Evolutionary conservation across 2,888 invertebrate species (phyloP), one percentile per base, ranked within the genome.

Genomic region (Willowsia nigromaculata): DNA sequence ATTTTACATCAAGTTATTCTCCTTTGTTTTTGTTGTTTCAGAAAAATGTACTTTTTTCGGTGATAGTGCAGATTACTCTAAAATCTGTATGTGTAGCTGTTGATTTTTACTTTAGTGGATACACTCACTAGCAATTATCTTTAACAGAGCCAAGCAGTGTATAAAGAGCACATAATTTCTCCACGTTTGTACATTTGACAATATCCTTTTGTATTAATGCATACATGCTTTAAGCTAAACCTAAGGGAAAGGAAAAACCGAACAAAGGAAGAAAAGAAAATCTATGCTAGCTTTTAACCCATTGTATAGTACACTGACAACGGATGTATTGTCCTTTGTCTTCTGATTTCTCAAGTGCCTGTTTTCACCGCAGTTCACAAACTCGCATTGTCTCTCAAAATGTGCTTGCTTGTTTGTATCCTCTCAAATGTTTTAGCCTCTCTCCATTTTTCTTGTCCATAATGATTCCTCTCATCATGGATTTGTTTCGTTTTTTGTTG

Each of bases 211-310:
- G 27, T 59, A 33, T 47, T 22, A 1, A 15, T 43, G 18, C 27
- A 62, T 62, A 62, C 25, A 59, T 15, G 27, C 11, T 43, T 3
- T 43, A 43, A 43, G 43, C 43, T 3, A n/a, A 18, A 22, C 6
- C 43, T 0, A 37, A n/a, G n/a, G 40, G n/a, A 84, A 68, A 83
- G 50, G 15, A 37, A 25, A 18, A 3, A n/a, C n/a, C 9, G 68
- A 71, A 85, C 59, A 76, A 76, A 84, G 59, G 84, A 74, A 84
- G 59, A 74, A 74, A 25, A 33, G 71, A 84, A 84, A 43, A 71
- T 53, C 53, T 53, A 13, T 53, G 22, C 22, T 18, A 11, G 1
- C 18, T 18, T 18, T 53, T 53, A 18, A 84, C 7, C 85, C 30
- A 85, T 85, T 84, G 84, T 84, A 1, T 43, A 43, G 43, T 18